Evolutionary conservation across 1,140 invertebrate genomes (phyloP).

Genomic region (Oscheius sp.): DNA sequence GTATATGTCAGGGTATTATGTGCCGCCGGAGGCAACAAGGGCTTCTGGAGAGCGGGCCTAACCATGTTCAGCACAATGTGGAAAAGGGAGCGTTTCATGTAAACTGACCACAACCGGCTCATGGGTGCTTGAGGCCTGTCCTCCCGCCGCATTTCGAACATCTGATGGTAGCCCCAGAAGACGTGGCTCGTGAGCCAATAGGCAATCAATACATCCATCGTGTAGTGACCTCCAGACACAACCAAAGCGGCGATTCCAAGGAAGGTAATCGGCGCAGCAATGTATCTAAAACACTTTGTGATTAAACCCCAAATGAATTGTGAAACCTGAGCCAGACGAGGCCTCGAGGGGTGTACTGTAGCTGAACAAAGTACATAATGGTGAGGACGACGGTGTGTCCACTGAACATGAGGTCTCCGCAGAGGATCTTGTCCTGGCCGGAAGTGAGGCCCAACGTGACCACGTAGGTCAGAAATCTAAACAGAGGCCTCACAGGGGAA

Average conservation of each 20-base stretch:
- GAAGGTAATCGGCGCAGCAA: constrained; percentile 58
- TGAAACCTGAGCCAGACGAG: constrained; percentile 46
- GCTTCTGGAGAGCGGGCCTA: too few relatives aligned
- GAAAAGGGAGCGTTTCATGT: too few relatives aligned
- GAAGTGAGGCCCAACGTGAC: constrained; percentile 61
- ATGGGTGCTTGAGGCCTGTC: constrained; percentile 51
- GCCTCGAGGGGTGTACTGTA: constrained; percentile 58
- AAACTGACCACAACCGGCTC: constrained; percentile 29
- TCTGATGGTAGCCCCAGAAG: constrained; percentile 60
- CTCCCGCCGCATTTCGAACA: constrained; percentile 51
- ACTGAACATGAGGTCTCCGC: constrained; percentile 68
- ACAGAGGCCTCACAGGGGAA: too few relatives aligned
- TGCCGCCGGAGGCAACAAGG: too few relatives aligned
- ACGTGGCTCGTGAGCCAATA: constrained; percentile 60
- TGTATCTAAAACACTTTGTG: constrained; percentile 49
- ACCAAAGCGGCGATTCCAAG: constrained; percentile 57
- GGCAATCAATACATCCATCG: constrained; percentile 56
- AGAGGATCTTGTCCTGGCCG: constrained; percentile 59
- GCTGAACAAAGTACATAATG: constrained; percentile 60
- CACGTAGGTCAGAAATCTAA: constrained; percentile 56
- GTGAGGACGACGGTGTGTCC: constrained; percentile 59
- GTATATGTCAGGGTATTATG: too few relatives aligned
- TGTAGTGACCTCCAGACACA: constrained; percentile 59
- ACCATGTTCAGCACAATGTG: too few relatives aligned
- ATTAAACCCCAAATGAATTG: background rate